These are phyloP conservation scores for Serranus cabrilla DNA, from an alignment of 2,797 vertebrate genomes.

Conservation along the genomic window DNA sequence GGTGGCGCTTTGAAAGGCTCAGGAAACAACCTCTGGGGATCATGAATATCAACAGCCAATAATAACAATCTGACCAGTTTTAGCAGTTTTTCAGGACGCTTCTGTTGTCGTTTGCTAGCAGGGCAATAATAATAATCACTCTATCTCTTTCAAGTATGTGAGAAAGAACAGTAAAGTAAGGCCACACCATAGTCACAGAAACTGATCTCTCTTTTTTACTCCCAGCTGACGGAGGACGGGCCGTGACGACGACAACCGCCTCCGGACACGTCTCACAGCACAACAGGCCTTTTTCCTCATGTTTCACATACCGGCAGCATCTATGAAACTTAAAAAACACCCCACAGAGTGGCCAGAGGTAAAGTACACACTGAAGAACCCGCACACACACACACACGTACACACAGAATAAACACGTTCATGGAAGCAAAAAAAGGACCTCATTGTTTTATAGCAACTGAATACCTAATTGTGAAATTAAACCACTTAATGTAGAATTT, in stretches of 20 bases:
- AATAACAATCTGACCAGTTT: background rate
- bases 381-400: conserved; percentile 39
- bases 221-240: conserved; percentile 16
- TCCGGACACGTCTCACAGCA: background rate
- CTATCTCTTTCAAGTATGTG: conserved; percentile 3
- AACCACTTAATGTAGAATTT: background rate
- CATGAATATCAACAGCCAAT: background rate
- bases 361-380: conserved; percentile 48
- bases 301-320: conserved; percentile 30
- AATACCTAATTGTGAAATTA: background rate
- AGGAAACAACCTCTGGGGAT: background rate
- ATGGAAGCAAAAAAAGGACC: conserved; percentile 23
- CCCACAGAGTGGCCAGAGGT: conserved; percentile 58
- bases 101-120: background rate
- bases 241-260: background rate
- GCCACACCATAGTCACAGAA: conserved; percentile 58
- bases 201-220: conserved; percentile 7
- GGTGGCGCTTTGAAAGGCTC: background rate
- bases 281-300: conserved; percentile 11
- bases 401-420: conserved; percentile 35
- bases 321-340: conserved; percentile 66
- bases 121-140: background rate
- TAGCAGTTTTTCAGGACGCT: background rate
- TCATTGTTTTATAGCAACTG: background rate
- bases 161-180: conserved; percentile 58